These are phyloP conservation scores for Colletes gigas DNA, from an alignment of 1,140 invertebrate genomes.

Conservation along the genomic window DNA sequence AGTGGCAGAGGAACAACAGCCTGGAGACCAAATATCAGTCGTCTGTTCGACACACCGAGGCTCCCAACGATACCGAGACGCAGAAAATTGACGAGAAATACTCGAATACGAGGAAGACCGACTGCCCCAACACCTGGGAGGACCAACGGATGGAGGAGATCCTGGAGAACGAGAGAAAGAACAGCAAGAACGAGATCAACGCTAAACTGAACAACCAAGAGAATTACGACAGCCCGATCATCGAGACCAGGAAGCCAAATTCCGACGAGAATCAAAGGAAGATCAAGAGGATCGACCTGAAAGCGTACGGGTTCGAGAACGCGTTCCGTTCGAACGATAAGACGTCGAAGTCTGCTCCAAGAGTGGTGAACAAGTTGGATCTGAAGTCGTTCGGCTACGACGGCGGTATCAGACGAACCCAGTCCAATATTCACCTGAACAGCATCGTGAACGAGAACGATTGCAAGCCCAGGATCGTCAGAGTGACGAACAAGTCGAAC, in stretches of 20 bases:
- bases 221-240: constrained; percentile 33
- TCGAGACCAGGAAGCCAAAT: constrained; percentile 46
- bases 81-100: not conserved
- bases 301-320: constrained; percentile 74
- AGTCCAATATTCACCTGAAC: constrained; percentile 72
- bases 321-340: constrained; percentile 58
- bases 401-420: constrained; percentile 68
- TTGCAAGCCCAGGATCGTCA: constrained; percentile 52
- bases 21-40: constrained; percentile 42
- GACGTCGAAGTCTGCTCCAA: constrained; percentile 44
- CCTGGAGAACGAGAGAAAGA: constrained; percentile 62
- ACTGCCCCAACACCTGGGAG: constrained; percentile 13
- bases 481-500: constrained; percentile 65
- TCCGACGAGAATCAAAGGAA: constrained; percentile 54
- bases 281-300: constrained; percentile 71
- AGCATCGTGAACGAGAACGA: constrained; percentile 48
- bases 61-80: not conserved
- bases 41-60: not conserved
- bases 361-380: constrained; percentile 73
- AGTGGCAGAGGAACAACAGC: constrained; percentile 48
- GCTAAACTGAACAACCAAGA: constrained; percentile 67
- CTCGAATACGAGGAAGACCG: not conserved
- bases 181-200: constrained; percentile 66
- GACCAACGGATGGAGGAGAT: constrained; percentile 52
- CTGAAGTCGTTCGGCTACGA: constrained; percentile 73